These are phyloP conservation scores for Folsomia manolachei DNA, from an alignment of 2,888 invertebrate species.

Conservation along the genomic window DNA sequence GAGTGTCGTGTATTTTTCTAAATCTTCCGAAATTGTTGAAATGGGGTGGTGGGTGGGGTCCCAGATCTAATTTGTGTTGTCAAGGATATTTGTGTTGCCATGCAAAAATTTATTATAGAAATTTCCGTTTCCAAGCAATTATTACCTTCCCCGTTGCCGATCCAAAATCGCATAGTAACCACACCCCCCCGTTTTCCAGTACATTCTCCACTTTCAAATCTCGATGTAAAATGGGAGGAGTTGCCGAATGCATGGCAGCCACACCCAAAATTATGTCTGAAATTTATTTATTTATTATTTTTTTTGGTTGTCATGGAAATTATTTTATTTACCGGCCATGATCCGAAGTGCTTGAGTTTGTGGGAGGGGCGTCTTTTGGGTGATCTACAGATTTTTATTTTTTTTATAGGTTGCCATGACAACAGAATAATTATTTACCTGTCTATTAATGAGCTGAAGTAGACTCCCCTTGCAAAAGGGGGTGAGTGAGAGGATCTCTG, in stretches of 20 bases:
- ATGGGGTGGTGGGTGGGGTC: slow-evolving; percentile 59
- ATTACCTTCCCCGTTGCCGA: slow-evolving; percentile 89
- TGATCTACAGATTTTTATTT: slow-evolving; percentile 61
- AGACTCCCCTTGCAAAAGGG: slow-evolving; percentile 32
- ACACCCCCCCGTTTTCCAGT: slow-evolving; percentile 61
- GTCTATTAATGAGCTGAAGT: too few relatives aligned
- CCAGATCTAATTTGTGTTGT: slow-evolving; percentile 63
- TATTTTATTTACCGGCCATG: too few relatives aligned
- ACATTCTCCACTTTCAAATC: slow-evolving; percentile 47
- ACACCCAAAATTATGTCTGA: slow-evolving; percentile 88
- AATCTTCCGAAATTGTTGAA: slow-evolving; percentile 74
- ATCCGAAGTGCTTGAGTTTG: too few relatives aligned
- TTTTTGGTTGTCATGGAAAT: too few relatives aligned
- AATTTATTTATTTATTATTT: too few relatives aligned
- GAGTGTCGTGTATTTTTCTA: slow-evolving; percentile 81
- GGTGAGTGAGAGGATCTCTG: slow-evolving; percentile 42
- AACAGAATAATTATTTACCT: too few relatives aligned
- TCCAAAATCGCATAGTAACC: slow-evolving; percentile 89
- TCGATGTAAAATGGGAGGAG: not conserved
- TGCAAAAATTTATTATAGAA: too few relatives aligned
- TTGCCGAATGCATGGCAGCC: slow-evolving; percentile 9
- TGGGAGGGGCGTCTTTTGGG: slow-evolving; percentile 80
- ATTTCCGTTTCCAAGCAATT: too few relatives aligned
- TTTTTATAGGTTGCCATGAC: too few relatives aligned
- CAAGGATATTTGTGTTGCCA: too few relatives aligned